These are phyloP conservation scores for Phyllopteryx taeniolatus DNA, from an alignment of 2,113 vertebrate species.

Conservation along the genomic window DNA sequence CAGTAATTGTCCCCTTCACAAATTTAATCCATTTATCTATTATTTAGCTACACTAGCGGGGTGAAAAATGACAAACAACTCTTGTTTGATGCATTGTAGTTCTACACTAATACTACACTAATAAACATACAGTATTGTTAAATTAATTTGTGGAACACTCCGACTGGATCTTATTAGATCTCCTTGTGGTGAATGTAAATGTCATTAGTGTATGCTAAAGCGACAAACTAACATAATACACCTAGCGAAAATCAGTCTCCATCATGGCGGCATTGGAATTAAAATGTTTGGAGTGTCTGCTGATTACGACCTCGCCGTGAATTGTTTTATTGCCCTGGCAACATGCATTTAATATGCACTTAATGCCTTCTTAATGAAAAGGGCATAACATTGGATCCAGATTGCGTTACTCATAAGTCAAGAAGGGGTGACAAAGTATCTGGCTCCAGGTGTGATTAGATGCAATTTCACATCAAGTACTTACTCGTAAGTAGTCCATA, in stretches of 20 bases:
- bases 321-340: neutral
- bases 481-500: slow-evolving; percentile 7
- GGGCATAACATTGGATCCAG: neutral
- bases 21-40: neutral
- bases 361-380: neutral
- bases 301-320: neutral
- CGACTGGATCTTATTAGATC: neutral
- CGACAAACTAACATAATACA: neutral
- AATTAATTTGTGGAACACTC: neutral
- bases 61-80: neutral
- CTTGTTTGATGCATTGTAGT: neutral
- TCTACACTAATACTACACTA: neutral
- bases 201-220: neutral
- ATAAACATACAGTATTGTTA: neutral
- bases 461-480: neutral
- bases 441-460: slow-evolving; percentile 1
- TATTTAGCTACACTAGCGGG: neutral
- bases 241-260: neutral
- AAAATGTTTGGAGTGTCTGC: neutral
- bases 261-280: neutral
- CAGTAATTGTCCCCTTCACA: neutral
- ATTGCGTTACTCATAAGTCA: neutral
- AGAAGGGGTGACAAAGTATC: neutral
- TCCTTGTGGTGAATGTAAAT: neutral
- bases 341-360: neutral